Conservation (phyloP, 2,888 invertebrate species). For the Furcula furcula region DNA sequence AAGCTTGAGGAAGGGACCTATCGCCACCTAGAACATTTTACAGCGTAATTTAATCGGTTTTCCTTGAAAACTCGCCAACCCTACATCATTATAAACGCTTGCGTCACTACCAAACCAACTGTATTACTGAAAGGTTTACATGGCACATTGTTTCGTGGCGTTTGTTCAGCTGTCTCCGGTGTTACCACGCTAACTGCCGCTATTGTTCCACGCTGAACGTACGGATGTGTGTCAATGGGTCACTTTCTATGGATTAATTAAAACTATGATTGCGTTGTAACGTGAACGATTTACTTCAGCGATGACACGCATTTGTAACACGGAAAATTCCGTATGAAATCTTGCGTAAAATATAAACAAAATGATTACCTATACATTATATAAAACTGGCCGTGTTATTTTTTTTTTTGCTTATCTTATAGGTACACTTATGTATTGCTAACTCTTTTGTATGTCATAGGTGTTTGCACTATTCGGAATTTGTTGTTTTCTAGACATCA, state of each 20-base stretch:
- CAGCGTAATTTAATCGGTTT: too few relatives aligned
- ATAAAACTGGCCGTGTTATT: too few relatives aligned
- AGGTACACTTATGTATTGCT: too few relatives aligned
- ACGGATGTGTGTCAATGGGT: conserved; percentile 41
- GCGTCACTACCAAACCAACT: conserved; percentile 16
- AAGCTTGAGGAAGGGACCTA: too few relatives aligned
- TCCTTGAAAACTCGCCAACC: not conserved
- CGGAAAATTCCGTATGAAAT: not conserved
- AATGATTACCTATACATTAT: too few relatives aligned
- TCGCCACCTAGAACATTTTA: too few relatives aligned
- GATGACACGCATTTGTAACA: conserved; percentile 2
- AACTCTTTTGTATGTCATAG: too few relatives aligned
- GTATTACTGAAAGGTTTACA: conserved; percentile 20
- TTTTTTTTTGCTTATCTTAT: not conserved
- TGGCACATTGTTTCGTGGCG: conserved; percentile 20
- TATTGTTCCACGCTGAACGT: conserved; percentile 25
- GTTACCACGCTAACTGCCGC: conserved; percentile 20
- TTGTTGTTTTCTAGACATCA: too few relatives aligned
- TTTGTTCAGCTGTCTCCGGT: conserved; percentile 31
- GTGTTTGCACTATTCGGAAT: too few relatives aligned
- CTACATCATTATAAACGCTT: conserved; percentile 1
- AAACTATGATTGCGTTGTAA: conserved; percentile 25
- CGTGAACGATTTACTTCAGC: conserved; percentile 5
- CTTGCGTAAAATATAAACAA: not conserved
- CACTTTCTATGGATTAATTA: conserved; percentile 38